Conservation (phyloP, 2,888 invertebrate species). For the Galeruca laticollis region DNA sequence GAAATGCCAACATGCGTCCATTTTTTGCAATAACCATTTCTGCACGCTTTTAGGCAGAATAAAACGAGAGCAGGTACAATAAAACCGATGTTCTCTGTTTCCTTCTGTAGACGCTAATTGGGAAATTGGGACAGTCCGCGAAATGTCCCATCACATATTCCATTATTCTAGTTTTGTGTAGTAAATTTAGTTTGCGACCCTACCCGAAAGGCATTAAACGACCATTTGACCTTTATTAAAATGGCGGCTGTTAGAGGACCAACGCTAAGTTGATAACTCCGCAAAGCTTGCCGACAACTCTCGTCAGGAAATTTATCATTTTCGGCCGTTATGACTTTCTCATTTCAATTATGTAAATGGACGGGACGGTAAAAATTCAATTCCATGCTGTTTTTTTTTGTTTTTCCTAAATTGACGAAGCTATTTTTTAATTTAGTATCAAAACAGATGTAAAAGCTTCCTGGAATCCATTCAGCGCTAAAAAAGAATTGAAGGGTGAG, state of each 20-base stretch:
- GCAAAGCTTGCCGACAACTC: constrained; percentile 25
- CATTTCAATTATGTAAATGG: constrained; percentile 41
- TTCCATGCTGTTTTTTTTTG: constrained; percentile 21
- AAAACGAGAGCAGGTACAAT: background rate
- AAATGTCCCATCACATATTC: constrained; percentile 13
- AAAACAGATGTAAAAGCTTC: constrained; percentile 4
- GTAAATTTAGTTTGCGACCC: background rate
- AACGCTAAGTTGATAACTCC: constrained; percentile 35
- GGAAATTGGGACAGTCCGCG: constrained; percentile 2
- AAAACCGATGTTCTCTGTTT: background rate
- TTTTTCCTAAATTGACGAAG: background rate
- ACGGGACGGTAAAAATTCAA: constrained; percentile 27
- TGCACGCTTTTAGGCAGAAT: background rate
- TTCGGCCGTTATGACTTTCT: constrained; percentile 37
- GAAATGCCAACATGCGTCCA: background rate
- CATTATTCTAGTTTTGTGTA: constrained; percentile 5
- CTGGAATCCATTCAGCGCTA: background rate
- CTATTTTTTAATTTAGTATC: constrained; percentile 12
- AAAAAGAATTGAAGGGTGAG: background rate
- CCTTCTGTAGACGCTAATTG: constrained; percentile 14
- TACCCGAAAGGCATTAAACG: background rate
- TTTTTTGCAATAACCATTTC: no score
- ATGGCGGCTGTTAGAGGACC: constrained; percentile 11
- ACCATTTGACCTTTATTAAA: constrained; percentile 13
- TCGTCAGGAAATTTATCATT: constrained; percentile 38